These are phyloP conservation scores for Pseudopleuronectes americanus DNA, from an alignment of 2,797 vertebrate genomes.

Conservation along the genomic window DNA sequence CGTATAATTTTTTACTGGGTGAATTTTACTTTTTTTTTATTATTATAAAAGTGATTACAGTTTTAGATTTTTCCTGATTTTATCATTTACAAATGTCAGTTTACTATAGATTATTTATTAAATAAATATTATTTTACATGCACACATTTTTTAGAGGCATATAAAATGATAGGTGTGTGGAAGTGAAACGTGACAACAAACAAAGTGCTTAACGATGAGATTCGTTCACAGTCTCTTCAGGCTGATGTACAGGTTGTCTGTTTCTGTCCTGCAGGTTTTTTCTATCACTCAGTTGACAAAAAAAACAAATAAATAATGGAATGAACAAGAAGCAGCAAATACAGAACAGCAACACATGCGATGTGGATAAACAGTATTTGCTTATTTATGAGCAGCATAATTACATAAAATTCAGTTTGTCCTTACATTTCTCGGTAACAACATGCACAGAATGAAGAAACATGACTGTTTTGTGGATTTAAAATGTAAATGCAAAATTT, in stretches of 20 bases:
- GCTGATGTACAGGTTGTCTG: not conserved
- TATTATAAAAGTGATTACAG: no score
- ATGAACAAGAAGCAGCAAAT: not conserved
- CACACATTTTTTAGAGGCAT: not conserved
- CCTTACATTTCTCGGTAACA: not conserved
- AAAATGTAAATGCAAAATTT: conserved; percentile 2
- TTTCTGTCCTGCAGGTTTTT: conserved; percentile 12
- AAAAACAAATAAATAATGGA: not conserved
- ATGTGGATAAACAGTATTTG: no score
- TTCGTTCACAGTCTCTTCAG: not conserved
- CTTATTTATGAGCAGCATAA: no score
- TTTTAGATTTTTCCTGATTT: not conserved
- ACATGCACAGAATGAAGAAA: not conserved
- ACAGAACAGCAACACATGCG: no score
- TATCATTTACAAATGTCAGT: not conserved
- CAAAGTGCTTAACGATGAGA: conserved; percentile 20
- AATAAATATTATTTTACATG: not conserved
- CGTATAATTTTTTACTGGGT: not conserved
- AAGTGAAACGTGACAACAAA: conserved; percentile 24
- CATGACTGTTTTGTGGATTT: not conserved
- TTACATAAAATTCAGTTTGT: no score
- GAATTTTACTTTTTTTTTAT: no score
- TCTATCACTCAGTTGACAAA: not conserved
- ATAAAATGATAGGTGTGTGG: conserved; percentile 29
- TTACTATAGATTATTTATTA: not conserved